phyloP scores from a whole-genome alignment of 2,888 invertebrate species.

The Xanthia icteritia region DNA sequence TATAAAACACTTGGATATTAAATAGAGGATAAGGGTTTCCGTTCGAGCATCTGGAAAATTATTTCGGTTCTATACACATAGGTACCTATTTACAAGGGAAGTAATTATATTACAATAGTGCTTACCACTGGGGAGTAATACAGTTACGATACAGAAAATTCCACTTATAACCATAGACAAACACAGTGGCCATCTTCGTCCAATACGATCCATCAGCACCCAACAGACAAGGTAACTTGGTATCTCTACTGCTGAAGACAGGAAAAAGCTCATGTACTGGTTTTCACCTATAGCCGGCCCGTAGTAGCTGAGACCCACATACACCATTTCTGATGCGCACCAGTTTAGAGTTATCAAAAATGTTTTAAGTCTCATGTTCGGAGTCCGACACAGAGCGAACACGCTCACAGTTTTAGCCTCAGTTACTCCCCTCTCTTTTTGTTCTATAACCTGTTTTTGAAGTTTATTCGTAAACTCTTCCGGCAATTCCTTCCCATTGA shows the following conservation, averaged over 20 bases:
- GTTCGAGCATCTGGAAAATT: conserved; percentile 92
- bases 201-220: conserved; percentile 97
- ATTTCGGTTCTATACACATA: conserved; percentile 50
- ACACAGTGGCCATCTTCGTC: conserved; percentile 96
- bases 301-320: conserved; percentile 97
- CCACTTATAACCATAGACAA: conserved; percentile 96
- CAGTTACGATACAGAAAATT: conserved; percentile 95
- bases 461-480: conserved; percentile 93
- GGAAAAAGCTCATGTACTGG: conserved; percentile 96
- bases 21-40: conserved; percentile 93
- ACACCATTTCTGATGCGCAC: conserved; percentile 98
- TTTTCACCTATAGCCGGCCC: conserved; percentile 96
- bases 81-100: conserved; percentile 53
- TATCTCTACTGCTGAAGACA: conserved; percentile 96
- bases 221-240: conserved; percentile 97
- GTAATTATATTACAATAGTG: conserved; percentile 13
- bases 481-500: conserved; percentile 94
- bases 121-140: conserved; percentile 94
- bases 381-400: conserved; percentile 93
- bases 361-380: conserved; percentile 97
- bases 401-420: conserved; percentile 87
- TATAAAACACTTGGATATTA: conserved; percentile 96
- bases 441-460: conserved; percentile 93
- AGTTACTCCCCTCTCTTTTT: conserved; percentile 89
- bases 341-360: conserved; percentile 96